Conservation (phyloP, 2,888 invertebrate species). For the Trissolcus japonicus region DNA sequence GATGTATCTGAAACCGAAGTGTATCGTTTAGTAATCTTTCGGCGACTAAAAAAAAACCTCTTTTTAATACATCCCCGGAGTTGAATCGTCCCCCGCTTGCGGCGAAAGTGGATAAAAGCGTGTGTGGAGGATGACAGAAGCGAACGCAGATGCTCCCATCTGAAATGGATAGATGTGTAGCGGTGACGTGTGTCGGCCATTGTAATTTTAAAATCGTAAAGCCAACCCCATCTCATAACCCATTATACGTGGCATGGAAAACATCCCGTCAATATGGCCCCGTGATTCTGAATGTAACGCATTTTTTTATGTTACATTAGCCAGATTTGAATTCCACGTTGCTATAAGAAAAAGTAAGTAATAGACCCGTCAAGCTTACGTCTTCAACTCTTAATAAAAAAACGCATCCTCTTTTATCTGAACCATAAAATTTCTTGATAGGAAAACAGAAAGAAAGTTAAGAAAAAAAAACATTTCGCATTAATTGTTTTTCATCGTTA, state of each 20-base stretch:
- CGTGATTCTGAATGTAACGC: slow-evolving; percentile 41
- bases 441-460: no score
- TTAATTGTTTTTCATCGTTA: no score
- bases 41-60: slow-evolving; percentile 24
- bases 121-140: slow-evolving; percentile 52
- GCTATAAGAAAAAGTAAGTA: slow-evolving; percentile 7
- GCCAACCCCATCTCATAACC: slow-evolving; percentile 60
- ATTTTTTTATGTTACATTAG: slow-evolving; percentile 42
- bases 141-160: slow-evolving; percentile 68
- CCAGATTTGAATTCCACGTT: slow-evolving; percentile 24
- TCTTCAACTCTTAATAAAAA: not conserved
- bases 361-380: slow-evolving; percentile 28
- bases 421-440: no score
- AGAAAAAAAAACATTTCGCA: no score
- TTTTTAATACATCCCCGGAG: slow-evolving; percentile 38
- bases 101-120: slow-evolving; percentile 39
- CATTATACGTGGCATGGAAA: slow-evolving; percentile 51
- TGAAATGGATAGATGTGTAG: slow-evolving; percentile 64
- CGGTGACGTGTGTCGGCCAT: slow-evolving; percentile 71
- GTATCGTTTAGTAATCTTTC: slow-evolving; percentile 22
- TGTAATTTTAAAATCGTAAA: slow-evolving; percentile 74
- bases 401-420: not conserved
- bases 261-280: slow-evolving; percentile 57
- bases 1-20: not conserved
- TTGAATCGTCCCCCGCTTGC: slow-evolving; percentile 47